Evolutionary conservation across 2,888 invertebrate species (phyloP), one percentile per base, ranked within the genome.

Genomic region (Oasisia sp.): DNA sequence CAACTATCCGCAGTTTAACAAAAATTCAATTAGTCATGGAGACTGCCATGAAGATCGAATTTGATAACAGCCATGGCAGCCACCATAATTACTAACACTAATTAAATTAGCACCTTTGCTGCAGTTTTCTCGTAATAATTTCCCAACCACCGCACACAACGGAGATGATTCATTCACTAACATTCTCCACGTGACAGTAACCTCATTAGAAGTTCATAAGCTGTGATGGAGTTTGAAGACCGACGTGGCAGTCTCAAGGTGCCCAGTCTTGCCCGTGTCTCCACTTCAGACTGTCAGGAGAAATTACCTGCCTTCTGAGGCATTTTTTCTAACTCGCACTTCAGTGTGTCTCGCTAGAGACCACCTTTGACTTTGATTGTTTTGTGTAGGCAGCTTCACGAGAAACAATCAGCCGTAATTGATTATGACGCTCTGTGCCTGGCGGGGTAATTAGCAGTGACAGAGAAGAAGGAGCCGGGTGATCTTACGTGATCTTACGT

Each of bases 211-310:
- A 90, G 90, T 90, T 90, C 90, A 90, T 32, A 90, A 19, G 90
- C 90, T 90, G 32, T 90, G 90, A 90, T 90, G 90, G 32, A 27
- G 32, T 32, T 90, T 32, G 8, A 90, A 90, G 7, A 90, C 7
- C 7, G 32, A 3, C n/a, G 5, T 32, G 32, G 90, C 90, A 32
- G 90, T 90, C 32, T 90, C 32, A 32, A n/a, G 90, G n/a, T 7
- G 32, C 32, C 90, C 8, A 90, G 7, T n/a, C 90, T 90, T 90
- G 32, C 27, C 27, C 0, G 90, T 8, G 27, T 2, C 8, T 14
- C 32, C 90, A 90, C 90, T 90, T 90, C 90, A 90, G 90, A 90
- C 90, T 90, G 32, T 90, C 90, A 90, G 90, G 90, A 90, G 90
- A 90, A 90, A 90, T 90, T 90, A 90, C 90, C 90, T 90, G 7